Evolutionary conservation across 2,113 vertebrate species (phyloP).

Genomic region (Rhinichthys klamathensis): DNA sequence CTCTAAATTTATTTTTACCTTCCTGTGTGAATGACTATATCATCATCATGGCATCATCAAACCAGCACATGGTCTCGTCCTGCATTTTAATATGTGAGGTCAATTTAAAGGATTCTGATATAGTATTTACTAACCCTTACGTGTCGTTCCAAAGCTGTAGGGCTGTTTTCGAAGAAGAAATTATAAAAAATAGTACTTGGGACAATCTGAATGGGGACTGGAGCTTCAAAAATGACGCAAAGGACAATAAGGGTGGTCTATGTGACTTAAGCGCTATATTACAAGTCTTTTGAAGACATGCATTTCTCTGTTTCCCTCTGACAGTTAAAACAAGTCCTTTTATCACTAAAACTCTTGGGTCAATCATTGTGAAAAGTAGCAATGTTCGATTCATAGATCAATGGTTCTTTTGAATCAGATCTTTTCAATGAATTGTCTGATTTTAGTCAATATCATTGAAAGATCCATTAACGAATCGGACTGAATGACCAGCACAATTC

Average conservation of each 20-base stretch:
- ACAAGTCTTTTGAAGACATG: not conserved
- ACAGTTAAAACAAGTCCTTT: not conserved
- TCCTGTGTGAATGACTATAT: not conserved
- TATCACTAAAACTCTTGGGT: not conserved
- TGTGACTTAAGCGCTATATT: not conserved
- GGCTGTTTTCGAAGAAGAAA: not conserved
- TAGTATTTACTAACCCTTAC: not conserved
- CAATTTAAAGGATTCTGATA: not conserved
- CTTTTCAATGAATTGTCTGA: not conserved
- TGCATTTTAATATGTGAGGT: not conserved
- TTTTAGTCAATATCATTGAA: not conserved
- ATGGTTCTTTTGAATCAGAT: not conserved
- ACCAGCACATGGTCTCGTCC: not conserved
- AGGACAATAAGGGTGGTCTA: too few species aligned
- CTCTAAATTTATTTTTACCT: conserved; percentile 60
- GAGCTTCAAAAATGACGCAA: not conserved
- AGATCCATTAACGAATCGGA: not conserved
- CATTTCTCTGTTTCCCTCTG: too few species aligned
- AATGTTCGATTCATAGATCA: not conserved
- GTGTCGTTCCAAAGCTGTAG: not conserved
- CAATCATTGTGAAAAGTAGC: too few species aligned
- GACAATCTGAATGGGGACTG: not conserved
- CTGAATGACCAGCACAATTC: not conserved
- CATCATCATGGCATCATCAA: not conserved
- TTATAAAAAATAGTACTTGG: not conserved